phyloP scores from a whole-genome alignment of 2,113 vertebrate genomes.

The Rhombomys opimus region DNA sequence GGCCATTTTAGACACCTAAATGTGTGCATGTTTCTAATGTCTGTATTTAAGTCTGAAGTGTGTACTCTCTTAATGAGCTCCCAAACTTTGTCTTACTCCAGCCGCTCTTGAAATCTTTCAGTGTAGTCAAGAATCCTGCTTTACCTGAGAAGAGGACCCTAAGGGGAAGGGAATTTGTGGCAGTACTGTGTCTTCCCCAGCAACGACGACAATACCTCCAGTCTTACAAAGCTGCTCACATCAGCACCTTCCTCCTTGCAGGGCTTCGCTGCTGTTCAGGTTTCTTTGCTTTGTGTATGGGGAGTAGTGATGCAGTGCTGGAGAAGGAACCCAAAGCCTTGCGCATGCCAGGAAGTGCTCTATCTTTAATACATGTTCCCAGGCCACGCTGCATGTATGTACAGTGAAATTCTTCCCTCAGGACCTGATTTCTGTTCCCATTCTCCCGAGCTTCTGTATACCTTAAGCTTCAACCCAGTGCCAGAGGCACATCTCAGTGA shows the following conservation, averaged over 20 bases:
- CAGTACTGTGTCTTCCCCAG: not conserved
- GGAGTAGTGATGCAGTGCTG: not conserved
- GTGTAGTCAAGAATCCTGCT: not conserved
- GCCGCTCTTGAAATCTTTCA: not conserved
- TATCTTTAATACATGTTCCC: not conserved
- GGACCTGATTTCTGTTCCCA: not conserved
- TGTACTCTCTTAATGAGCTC: not conserved
- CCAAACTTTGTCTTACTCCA: not conserved
- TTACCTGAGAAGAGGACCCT: not conserved
- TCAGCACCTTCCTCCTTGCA: slow-evolving; percentile 44
- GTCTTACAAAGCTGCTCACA: slow-evolving; percentile 15
- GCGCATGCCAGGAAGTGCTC: not conserved
- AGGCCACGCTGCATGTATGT: not conserved
- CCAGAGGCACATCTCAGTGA: not conserved
- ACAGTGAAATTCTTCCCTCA: slow-evolving; percentile 3
- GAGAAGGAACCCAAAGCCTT: not conserved
- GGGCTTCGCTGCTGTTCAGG: not conserved
- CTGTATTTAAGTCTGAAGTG: not conserved
- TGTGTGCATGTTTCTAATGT: not conserved
- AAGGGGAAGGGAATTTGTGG: not conserved
- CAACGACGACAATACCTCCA: not conserved
- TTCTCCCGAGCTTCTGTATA: not conserved
- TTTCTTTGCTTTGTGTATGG: not conserved
- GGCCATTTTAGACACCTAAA: not conserved
- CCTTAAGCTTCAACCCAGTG: not conserved